Evolutionary conservation across 2,797 vertebrate species (phyloP).

Genomic region (Centroberyx gerrardi): DNA sequence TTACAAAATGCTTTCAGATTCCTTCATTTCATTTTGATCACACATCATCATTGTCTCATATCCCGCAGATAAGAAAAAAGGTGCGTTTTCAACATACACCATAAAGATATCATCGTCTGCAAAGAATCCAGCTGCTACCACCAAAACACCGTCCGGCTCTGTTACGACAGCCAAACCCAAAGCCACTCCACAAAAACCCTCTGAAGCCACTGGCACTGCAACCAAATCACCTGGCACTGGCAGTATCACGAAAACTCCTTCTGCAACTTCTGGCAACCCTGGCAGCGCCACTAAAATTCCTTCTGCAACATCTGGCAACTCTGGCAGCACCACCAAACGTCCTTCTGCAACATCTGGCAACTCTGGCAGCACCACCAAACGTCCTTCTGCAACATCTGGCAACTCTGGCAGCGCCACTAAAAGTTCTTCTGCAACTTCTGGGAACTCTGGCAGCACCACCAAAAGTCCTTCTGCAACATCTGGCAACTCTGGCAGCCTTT

Average conservation of each 20-base stretch:
- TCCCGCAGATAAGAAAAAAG: slow-evolving; percentile 18
- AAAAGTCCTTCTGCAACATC: not conserved
- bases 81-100: slow-evolving; percentile 45
- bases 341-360: not conserved
- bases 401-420: not conserved
- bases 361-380: too few species aligned
- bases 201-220: not conserved
- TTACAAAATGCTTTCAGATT: slow-evolving; percentile 34
- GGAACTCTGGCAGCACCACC: not conserved
- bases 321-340: not conserved
- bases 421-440: not conserved
- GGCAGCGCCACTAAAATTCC: fast-evolving
- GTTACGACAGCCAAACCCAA: not conserved
- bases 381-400: not conserved
- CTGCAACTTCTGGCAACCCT: not conserved
- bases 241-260: fast-evolving
- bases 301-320: not conserved
- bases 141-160: not conserved
- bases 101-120: slow-evolving; percentile 46
- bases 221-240: not conserved
- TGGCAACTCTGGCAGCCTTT: slow-evolving; percentile 36
- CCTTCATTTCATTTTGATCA: slow-evolving; percentile 3
- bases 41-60: not conserved
- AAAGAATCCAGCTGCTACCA: not conserved
- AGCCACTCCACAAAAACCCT: not conserved